phyloP scores from a whole-genome alignment of 1,140 invertebrate species.

The Drosophila obscura region DNA sequence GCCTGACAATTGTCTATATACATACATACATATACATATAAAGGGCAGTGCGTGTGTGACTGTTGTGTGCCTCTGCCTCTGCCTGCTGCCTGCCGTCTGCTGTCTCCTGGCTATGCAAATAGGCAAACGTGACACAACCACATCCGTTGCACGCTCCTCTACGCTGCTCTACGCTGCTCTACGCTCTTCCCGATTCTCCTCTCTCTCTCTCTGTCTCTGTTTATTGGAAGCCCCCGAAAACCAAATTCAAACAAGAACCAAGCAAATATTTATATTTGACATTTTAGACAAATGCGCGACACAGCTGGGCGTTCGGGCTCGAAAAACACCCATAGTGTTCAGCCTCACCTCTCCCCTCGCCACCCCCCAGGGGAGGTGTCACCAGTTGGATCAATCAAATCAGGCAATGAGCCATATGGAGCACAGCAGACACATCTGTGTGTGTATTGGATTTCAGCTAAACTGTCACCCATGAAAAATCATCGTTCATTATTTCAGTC shows the following conservation, averaged over 20 bases:
- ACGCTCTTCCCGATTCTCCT: not conserved
- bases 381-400: conserved; percentile 72
- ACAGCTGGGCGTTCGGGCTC: conserved; percentile 19
- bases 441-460: conserved; percentile 52
- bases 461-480: conserved; percentile 46
- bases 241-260: conserved; percentile 55
- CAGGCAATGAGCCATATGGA: conserved; percentile 58
- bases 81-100: conserved; percentile 8
- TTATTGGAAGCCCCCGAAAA: conserved; percentile 50
- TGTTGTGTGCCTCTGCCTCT: not conserved
- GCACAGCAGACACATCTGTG: conserved; percentile 11
- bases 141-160: conserved; percentile 33
- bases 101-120: conserved; percentile 48
- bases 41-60: not conserved
- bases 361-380: conserved; percentile 37
- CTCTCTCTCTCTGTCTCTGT: conserved; percentile 15
- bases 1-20: conserved; percentile 6
- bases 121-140: conserved; percentile 47
- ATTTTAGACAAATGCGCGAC: conserved; percentile 67
- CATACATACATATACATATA: too few species aligned
- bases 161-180: conserved; percentile 12
- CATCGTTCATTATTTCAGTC: conserved; percentile 22
- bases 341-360: too few species aligned
- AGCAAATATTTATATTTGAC: conserved; percentile 69
- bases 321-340: not conserved